These are phyloP conservation scores for Calliphora vomitoria DNA, from an alignment of 2,888 invertebrate genomes.

Conservation along the genomic window DNA sequence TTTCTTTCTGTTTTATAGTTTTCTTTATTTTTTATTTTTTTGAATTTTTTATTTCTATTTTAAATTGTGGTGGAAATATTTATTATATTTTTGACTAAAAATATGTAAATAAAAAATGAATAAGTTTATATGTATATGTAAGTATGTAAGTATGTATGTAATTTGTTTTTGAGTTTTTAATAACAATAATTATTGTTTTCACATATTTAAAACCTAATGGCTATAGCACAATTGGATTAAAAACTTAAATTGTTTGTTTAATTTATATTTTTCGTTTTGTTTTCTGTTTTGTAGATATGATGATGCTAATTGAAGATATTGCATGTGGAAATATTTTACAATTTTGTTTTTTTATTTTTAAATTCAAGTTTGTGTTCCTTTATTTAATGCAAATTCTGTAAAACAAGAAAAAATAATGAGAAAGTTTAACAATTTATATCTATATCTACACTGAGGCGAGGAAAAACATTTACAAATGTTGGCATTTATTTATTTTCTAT, in stretches of 20 bases:
- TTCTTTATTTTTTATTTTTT: constrained; percentile 18
- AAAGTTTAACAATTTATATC: neutral
- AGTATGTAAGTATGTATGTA: no score
- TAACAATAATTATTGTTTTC: constrained; percentile 41
- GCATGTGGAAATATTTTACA: constrained; percentile 45
- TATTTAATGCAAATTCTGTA: neutral
- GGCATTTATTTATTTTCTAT: neutral
- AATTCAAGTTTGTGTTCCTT: neutral
- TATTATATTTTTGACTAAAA: constrained; percentile 4
- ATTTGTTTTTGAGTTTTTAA: constrained; percentile 1
- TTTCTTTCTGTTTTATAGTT: constrained; percentile 2
- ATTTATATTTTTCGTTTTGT: neutral
- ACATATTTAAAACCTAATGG: constrained; percentile 33
- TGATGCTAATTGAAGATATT: constrained; percentile 48
- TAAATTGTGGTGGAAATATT: constrained; percentile 34
- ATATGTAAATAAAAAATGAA: constrained; percentile 19
- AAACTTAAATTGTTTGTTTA: constrained; percentile 32
- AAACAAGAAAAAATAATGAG: neutral
- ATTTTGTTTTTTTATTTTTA: neutral
- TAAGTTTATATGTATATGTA: neutral
- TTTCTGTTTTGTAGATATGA: constrained; percentile 29
- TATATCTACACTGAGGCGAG: neutral
- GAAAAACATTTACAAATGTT: neutral
- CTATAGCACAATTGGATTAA: constrained; percentile 42
- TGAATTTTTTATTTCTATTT: neutral